Conservation (phyloP, 2,888 invertebrate species). For the Caenorhabditis sp. region DNA sequence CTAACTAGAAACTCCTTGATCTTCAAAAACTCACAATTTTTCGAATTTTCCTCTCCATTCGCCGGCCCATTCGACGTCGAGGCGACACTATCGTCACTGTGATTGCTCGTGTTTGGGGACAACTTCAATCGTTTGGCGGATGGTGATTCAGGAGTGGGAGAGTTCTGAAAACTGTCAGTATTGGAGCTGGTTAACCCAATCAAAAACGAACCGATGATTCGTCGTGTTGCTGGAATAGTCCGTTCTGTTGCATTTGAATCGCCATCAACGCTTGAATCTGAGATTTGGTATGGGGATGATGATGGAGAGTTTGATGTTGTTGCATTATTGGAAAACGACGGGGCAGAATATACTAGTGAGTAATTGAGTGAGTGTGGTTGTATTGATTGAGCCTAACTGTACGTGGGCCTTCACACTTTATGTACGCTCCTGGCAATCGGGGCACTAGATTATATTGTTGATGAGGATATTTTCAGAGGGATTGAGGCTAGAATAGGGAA, state of each 20-base stretch:
- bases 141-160: constrained; percentile 50
- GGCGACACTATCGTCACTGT: constrained; percentile 51
- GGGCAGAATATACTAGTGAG: neutral
- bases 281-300: neutral
- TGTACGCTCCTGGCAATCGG: no score
- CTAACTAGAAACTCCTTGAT: no score
- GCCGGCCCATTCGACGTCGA: constrained; percentile 36
- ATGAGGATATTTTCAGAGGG: no score
- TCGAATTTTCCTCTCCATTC: constrained; percentile 12
- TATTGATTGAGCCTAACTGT: no score
- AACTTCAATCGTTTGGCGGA: constrained; percentile 44
- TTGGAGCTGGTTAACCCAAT: neutral
- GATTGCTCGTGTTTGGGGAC: constrained; percentile 47
- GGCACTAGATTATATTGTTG: no score
- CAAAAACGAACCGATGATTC: constrained; percentile 36
- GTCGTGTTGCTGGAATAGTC: constrained; percentile 31
- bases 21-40: constrained; percentile 17
- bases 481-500: no score
- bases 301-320: no score
- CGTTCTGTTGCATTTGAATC: constrained; percentile 46
- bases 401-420: no score
- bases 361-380: no score
- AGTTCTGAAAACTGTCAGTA: constrained; percentile 26
- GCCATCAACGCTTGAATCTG: constrained; percentile 58
- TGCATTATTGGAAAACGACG: neutral